Percentiles rank a stretch among this genome's conserved stretches.
Evolutionary conservation across 2,113 vertebrate genomes (phyloP).

Genomic region (Microtus richardsoni): DNA sequence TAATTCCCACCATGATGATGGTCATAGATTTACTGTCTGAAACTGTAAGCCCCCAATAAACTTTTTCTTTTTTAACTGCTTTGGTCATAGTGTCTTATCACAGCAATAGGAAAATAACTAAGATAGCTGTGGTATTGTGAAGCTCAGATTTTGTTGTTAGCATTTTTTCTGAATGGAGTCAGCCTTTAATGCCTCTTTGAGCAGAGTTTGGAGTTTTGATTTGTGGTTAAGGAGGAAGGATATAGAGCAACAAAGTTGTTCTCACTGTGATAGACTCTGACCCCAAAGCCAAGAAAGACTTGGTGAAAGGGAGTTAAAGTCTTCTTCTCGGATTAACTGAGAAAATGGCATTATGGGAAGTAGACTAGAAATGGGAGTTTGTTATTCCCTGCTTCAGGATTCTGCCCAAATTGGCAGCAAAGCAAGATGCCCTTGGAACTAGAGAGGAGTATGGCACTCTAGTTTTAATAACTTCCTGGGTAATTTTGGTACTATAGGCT

Average conservation of each 20-base stretch:
- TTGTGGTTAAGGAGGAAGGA: not conserved
- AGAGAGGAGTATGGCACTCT: not conserved
- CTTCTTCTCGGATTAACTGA: not conserved
- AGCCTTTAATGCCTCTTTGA: not conserved
- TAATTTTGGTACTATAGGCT: not conserved
- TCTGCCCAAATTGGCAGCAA: not conserved
- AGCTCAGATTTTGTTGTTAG: not conserved
- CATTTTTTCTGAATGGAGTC: not conserved
- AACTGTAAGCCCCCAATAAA: too few species aligned
- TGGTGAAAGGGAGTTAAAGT: not conserved
- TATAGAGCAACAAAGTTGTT: too few species aligned
- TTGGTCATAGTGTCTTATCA: not conserved
- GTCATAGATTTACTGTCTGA: not conserved
- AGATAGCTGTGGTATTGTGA: not conserved
- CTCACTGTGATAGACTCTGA: not conserved
- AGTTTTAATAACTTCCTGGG: not conserved
- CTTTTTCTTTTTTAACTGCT: not conserved
- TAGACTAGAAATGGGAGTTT: not conserved
- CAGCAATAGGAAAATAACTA: not conserved
- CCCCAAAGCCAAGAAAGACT: not conserved
- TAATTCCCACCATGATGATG: not conserved
- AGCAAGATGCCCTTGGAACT: not conserved
- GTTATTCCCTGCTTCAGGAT: not conserved
- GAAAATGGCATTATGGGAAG: not conserved
- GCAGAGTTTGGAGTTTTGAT: not conserved